phyloP scores from a whole-genome alignment of 2,113 vertebrate species.

The Vireo altiloquus region DNA sequence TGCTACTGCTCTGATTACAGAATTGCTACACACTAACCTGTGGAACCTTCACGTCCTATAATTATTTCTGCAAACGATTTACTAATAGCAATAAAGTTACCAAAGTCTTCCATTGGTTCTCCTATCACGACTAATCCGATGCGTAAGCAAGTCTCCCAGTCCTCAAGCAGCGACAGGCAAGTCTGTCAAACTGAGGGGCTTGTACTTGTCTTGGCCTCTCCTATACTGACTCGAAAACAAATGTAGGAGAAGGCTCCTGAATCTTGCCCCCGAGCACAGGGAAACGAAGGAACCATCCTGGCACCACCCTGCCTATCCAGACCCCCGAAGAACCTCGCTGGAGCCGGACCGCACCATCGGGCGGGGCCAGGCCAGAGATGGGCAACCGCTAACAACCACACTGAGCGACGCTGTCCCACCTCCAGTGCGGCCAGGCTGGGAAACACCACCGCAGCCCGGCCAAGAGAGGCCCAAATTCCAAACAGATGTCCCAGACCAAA shows the following conservation, averaged over 20 bases:
- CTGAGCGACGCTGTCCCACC: neutral
- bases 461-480: neutral
- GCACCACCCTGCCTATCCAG: neutral
- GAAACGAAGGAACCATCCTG: neutral
- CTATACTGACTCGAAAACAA: neutral
- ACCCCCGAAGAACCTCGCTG: rapidly evolving
- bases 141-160: neutral
- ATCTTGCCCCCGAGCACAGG: neutral
- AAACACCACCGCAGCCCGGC: neutral
- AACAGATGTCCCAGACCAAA: neutral
- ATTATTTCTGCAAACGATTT: neutral
- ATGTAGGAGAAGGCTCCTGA: neutral
- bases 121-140: neutral
- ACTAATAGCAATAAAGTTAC: neutral
- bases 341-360: neutral
- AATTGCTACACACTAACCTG: neutral
- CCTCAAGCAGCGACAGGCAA: neutral
- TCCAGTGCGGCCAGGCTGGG: neutral
- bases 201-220: neutral
- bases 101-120: neutral
- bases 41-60: neutral
- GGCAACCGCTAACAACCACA: neutral
- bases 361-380: neutral
- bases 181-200: neutral
- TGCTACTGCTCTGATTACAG: neutral